phyloP scores from a whole-genome alignment of 2,888 invertebrate genomes.

The Saturnia japonica region DNA sequence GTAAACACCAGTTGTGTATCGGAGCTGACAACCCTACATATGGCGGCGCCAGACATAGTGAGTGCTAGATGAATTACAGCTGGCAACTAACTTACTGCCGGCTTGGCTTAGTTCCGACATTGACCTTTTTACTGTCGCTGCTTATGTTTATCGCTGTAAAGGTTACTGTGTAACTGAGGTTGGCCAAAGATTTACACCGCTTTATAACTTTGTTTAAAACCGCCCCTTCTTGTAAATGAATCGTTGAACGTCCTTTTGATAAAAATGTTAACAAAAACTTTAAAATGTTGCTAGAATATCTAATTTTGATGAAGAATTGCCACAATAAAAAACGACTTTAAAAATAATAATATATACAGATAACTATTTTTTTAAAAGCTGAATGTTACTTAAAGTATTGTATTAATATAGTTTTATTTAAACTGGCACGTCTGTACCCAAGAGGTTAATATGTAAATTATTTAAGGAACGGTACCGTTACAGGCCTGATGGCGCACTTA shows the following conservation, averaged over 20 bases:
- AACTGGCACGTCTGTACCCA: constrained; percentile 30
- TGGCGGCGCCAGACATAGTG: not conserved
- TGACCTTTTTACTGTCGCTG: not conserved
- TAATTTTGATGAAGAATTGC: too few species aligned
- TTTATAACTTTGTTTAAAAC: not conserved
- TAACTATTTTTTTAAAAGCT: too few species aligned
- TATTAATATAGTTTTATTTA: not conserved
- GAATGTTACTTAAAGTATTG: too few species aligned
- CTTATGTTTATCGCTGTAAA: not conserved
- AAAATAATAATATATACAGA: too few species aligned
- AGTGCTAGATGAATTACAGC: not conserved
- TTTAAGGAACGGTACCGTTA: constrained; percentile 65
- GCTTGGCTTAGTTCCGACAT: constrained; percentile 10
- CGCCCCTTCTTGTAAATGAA: not conserved
- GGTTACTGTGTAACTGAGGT: not conserved
- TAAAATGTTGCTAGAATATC: too few species aligned
- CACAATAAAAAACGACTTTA: too few species aligned
- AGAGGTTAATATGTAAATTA: constrained; percentile 73
- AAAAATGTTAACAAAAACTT: too few species aligned
- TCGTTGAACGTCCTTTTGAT: not conserved
- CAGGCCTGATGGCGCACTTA: constrained; percentile 65
- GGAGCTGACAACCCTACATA: too few species aligned
- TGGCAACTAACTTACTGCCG: constrained; percentile 10
- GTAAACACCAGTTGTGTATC: too few species aligned
- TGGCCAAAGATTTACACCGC: too few species aligned